Percentiles rank a stretch among this genome's conserved stretches.
phyloP scores from a whole-genome alignment of 2,888 invertebrate genomes.

The Drosophila flavopinicola region DNA sequence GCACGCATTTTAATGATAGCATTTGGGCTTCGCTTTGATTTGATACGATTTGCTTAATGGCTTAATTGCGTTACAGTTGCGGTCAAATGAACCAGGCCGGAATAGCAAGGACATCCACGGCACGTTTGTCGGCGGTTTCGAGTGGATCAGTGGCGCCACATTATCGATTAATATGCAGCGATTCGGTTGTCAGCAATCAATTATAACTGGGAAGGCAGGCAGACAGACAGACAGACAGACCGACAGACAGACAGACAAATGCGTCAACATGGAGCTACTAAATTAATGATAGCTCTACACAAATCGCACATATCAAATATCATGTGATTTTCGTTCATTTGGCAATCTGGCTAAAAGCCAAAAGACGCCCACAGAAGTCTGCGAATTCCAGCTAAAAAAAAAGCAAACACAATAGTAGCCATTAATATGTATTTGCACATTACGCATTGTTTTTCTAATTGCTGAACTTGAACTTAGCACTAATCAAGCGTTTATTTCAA shows the following conservation, averaged over 20 bases:
- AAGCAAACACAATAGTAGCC: too few relatives aligned
- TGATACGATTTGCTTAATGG: conserved; percentile 28
- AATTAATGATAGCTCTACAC: conserved; percentile 52
- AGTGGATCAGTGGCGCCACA: conserved; percentile 46
- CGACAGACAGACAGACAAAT: conserved; percentile 40
- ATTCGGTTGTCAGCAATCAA: conserved; percentile 62
- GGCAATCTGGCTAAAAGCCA: conserved; percentile 25
- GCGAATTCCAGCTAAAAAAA: conserved; percentile 37
- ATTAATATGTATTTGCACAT: conserved; percentile 15
- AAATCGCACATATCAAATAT: conserved; percentile 33
- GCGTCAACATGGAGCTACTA: conserved; percentile 34
- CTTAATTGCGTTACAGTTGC: conserved; percentile 37
- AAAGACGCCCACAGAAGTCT: conserved; percentile 34
- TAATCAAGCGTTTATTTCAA: conserved; percentile 55
- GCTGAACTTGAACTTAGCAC: conserved; percentile 60
- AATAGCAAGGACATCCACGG: conserved; percentile 58
- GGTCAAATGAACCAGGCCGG: conserved; percentile 51
- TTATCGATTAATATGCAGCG: conserved; percentile 52
- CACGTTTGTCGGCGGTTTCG: conserved; percentile 26
- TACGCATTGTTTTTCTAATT: conserved; percentile 51
- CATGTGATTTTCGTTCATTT: conserved; percentile 26
- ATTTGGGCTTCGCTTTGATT: conserved; percentile 12
- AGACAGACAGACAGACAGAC: conserved; percentile 1
- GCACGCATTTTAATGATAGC: conserved; percentile 54
- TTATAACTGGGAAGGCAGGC: conserved; percentile 47